Base-by-base conservation (phyloP, 2,113 vertebrate species). In the Himantopus leucocephalus region DNA sequence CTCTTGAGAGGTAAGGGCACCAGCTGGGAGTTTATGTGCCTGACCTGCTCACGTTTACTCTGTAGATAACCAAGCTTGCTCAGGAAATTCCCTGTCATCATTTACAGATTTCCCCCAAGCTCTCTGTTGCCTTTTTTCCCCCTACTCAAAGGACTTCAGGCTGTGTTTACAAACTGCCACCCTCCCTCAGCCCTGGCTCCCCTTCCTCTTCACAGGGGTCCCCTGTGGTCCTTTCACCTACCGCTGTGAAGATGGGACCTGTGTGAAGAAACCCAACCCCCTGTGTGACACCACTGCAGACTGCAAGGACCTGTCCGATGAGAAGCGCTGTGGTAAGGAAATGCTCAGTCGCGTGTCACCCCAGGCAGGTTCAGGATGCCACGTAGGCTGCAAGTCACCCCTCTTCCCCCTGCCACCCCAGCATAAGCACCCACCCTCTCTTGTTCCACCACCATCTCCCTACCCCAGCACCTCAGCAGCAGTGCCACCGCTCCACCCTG, bases 241-340 rank as follows among this genome's bases (percentile, higher is more conserved):
- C 78, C 97, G 96, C 91, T 99, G 99, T 81, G 96, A 97, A 34
- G 99, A 99, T n/a, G 98, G 98, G 14, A 99, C 98, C 5, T 99
- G 99, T 55, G 95, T 99, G 78, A 99, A 99, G 97, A 99, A 99
- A 91, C 98, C 98, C 13, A 99, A 99, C 90, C 99, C 99, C 0
- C 94, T 98, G 88, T 99, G 99, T 62, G 99, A 99, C 50, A 98
- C 97, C 29, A 89, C 92, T 24, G 92, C 68, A 0, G 99, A 99
- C 97, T 99, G 99, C 85, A 97, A 97, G 15, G 99, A 99, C 13
- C 92, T 97, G 68, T 99, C 99, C 0, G 99, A 99, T 2, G 99
- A 99, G 97, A 98, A 91, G 77, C 93, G 78, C 41, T 99, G 99
- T 17, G 98, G 99, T 99, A 87, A 99, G 99, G 74, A 74, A 60